These are phyloP conservation scores for Mya arenaria DNA, from an alignment of 1,140 invertebrate genomes.

Conservation along the genomic window DNA sequence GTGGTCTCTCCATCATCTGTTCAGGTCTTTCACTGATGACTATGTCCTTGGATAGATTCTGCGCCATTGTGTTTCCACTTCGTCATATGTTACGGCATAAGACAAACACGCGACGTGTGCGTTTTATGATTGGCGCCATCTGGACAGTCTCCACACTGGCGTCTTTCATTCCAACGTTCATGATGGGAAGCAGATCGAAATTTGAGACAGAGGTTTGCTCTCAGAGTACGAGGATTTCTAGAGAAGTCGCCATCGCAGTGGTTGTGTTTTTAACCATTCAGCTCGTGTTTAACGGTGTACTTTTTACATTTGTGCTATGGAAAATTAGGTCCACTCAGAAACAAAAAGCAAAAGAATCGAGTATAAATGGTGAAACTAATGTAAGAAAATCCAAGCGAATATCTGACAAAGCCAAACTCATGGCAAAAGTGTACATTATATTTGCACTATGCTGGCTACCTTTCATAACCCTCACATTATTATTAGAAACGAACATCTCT, in stretches of 20 bases:
- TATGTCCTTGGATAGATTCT: slow-evolving; percentile 26
- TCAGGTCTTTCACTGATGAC: not conserved
- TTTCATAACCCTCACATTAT: not conserved
- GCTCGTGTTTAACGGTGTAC: not conserved
- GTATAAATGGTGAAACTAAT: too few species aligned
- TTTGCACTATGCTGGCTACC: slow-evolving; percentile 7
- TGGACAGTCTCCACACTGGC: not conserved
- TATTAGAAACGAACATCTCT: not conserved
- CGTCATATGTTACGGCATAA: not conserved
- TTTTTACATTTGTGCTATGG: not conserved
- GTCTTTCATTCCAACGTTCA: not conserved
- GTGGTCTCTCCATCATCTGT: not conserved
- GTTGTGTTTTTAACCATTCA: not conserved
- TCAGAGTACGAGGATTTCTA: not conserved
- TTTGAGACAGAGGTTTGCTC: not conserved
- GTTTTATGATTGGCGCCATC: not conserved
- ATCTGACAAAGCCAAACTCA: not conserved
- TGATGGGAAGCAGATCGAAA: not conserved
- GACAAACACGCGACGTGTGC: not conserved
- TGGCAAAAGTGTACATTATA: not conserved
- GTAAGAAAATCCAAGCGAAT: too few species aligned
- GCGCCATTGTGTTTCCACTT: slow-evolving; percentile 25
- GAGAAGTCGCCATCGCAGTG: not conserved
- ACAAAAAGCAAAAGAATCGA: too few species aligned
- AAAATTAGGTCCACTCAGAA: not conserved